These are phyloP conservation scores for Bibio marci DNA, from an alignment of 2,888 invertebrate genomes.

Conservation along the genomic window DNA sequence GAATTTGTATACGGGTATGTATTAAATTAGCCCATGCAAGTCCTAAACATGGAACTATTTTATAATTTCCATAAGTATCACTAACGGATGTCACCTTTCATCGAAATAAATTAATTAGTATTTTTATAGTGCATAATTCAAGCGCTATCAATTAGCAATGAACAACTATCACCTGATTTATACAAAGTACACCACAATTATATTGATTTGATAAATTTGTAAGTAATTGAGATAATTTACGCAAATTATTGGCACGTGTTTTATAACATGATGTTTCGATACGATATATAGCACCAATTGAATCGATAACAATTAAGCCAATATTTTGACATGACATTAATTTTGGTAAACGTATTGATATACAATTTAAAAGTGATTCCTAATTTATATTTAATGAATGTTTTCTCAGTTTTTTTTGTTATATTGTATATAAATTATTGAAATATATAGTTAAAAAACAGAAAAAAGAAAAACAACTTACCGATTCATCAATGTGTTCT, in stretches of 20 bases:
- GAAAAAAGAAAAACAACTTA: conserved; percentile 16
- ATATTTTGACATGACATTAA: conserved; percentile 34
- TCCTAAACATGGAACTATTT: conserved; percentile 39
- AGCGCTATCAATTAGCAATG: too few relatives aligned
- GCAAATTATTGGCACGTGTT: conserved; percentile 36
- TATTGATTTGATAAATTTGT: conserved; percentile 35
- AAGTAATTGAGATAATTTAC: conserved; percentile 36
- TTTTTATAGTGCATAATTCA: too few relatives aligned
- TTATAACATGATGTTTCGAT: conserved; percentile 31
- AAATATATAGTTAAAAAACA: neutral
- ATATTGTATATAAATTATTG: neutral
- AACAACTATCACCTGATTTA: conserved; percentile 62
- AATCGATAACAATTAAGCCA: conserved; percentile 52
- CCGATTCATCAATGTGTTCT: conserved; percentile 42
- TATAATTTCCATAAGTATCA: conserved; percentile 14
- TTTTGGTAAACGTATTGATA: conserved; percentile 34
- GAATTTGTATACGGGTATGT: conserved; percentile 32
- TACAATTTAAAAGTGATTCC: conserved; percentile 36
- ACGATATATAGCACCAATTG: conserved; percentile 54
- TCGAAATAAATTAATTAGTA: conserved; percentile 7
- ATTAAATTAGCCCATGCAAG: conserved; percentile 48
- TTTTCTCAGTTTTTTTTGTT: neutral
- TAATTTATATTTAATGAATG: conserved; percentile 21
- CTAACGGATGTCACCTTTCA: conserved; percentile 24
- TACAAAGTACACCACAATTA: conserved; percentile 43